Percentiles rank a stretch among this genome's conserved stretches.
phyloP scores from a whole-genome alignment of 2,113 vertebrate genomes.

The Thermophis baileyi region DNA sequence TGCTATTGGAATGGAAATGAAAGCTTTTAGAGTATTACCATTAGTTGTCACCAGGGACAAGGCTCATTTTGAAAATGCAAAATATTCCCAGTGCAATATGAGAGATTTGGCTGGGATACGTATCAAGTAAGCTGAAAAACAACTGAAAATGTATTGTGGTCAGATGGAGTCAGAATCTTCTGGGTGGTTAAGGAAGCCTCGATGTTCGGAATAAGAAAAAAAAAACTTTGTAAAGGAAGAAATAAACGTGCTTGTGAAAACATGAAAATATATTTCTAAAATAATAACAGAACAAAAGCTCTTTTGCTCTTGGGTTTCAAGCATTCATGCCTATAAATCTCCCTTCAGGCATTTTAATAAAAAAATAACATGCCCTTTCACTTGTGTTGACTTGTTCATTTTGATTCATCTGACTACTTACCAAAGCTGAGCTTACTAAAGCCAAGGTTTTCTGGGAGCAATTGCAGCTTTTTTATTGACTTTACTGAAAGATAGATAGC shows the following conservation, averaged over 20 bases:
- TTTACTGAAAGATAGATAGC: background rate
- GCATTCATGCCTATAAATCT: background rate
- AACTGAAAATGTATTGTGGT: background rate
- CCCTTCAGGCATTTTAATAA: background rate
- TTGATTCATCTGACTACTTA: background rate
- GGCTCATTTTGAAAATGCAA: background rate
- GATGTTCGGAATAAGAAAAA: background rate
- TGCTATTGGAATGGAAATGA: background rate
- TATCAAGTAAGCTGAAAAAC: background rate
- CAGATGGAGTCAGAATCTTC: background rate
- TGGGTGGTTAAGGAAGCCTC: background rate
- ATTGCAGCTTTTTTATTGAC: background rate
- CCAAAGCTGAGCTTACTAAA: background rate
- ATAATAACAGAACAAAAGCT: background rate
- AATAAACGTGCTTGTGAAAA: background rate
- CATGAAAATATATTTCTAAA: background rate
- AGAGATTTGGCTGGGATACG: background rate
- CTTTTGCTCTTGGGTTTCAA: background rate
- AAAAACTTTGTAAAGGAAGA: background rate
- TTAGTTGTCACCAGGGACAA: background rate
- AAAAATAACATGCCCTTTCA: background rate
- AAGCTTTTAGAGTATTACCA: background rate
- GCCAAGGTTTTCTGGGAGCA: background rate
- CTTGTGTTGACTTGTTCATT: background rate
- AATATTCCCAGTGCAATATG: background rate